phyloP scores from a whole-genome alignment of 2,113 vertebrate genomes.

The Calcarius ornatus region DNA sequence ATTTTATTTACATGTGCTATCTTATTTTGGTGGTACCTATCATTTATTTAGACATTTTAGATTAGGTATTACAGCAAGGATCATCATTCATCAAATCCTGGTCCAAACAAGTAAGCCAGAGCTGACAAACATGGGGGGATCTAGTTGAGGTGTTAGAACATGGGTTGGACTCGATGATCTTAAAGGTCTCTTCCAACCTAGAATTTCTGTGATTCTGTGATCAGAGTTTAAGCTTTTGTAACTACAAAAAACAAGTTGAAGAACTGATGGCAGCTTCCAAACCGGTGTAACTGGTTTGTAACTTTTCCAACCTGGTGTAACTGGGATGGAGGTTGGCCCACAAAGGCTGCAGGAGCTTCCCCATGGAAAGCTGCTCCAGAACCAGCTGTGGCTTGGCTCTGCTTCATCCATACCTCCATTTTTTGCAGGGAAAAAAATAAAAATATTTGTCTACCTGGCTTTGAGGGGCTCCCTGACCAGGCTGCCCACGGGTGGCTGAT shows the following conservation, averaged over 20 bases:
- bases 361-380: neutral
- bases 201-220: no score
- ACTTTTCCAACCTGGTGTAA: no score
- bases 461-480: neutral
- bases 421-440: neutral
- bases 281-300: neutral
- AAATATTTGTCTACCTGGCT: neutral
- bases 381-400: neutral
- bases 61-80: neutral
- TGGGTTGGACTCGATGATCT: no score
- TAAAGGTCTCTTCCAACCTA: no score
- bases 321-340: neutral
- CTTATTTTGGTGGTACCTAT: neutral
- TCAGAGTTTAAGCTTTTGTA: neutral
- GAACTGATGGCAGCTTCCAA: neutral
- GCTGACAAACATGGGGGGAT: neutral
- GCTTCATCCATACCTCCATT: neutral
- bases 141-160: no score
- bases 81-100: neutral
- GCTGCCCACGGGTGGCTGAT: neutral
- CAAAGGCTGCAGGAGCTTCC: neutral
- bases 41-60: neutral
- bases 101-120: neutral
- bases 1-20: neutral
- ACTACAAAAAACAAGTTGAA: neutral